Evolutionary conservation across 2,113 vertebrate genomes (phyloP), one percentile per base, ranked within the genome.

Genomic region (Melanocharis versteri): DNA sequence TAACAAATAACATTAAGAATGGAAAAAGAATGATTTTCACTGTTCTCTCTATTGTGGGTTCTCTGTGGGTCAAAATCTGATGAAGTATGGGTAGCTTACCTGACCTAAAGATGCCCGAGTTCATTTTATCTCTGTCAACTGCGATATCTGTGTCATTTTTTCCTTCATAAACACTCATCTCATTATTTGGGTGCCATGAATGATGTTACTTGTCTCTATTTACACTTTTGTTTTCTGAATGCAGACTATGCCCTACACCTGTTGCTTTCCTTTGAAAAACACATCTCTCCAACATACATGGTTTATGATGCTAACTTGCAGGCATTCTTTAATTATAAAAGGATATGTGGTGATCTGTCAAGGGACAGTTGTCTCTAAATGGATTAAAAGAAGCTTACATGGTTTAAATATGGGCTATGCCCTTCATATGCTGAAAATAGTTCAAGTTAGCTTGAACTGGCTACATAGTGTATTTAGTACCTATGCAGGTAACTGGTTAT

Each of bases 301-400:
- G 61, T 95, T 94, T 93, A 66, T 93, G 90, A 94, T 94, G 89
- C 91, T 95, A 94, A 96, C 93, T 95, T 90, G 85, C 58, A 96
- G 70, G 91, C 86, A 92, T 95, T 90, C 93, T 88, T 95, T 89
- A 95, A 95, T 97, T 95, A 96, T 83, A 77, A 94, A 88, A 91
- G 80, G 75, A 22, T 80, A 90, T 37, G 80, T 94, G 92, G 77
- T 69, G 78, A 91, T 96, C 93, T 97, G 71, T 89, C 86, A 93
- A 86, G 15, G 50, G 86, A 92, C 90, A 89, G 94, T 93, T 96
- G 93, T 96, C 91, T 95, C 94, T 84, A 94, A 95, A 96, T 82
- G 76, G 91, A 95, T 96, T 97, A 94, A 76, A 95, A 87, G 70
- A 69, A 95, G 91, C 40, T 97, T 97, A 88, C 15, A 35, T 42